A percentile compares a stretch with the other conserved stretches of the same genome.
Evolutionary conservation across 2,888 invertebrate genomes (phyloP).

Genomic region (Diachrysia chrysitis): DNA sequence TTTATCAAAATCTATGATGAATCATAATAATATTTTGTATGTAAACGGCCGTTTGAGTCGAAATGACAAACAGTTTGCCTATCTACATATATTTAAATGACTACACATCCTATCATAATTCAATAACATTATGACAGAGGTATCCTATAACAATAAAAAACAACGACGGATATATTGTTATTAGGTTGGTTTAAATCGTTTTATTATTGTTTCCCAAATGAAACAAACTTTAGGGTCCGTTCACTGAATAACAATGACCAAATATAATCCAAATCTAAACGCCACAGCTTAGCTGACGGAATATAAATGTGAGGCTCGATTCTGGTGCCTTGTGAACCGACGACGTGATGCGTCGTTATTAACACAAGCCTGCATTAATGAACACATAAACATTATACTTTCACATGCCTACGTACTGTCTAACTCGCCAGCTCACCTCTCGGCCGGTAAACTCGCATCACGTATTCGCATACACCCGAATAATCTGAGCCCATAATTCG

Average conservation of each 20-base stretch:
- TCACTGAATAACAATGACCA: slow-evolving; percentile 85
- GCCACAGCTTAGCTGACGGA: slow-evolving; percentile 81
- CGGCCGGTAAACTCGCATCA: slow-evolving; percentile 64
- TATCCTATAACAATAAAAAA: slow-evolving; percentile 45
- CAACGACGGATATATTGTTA: slow-evolving; percentile 56
- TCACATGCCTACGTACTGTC: slow-evolving; percentile 66
- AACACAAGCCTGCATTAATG: slow-evolving; percentile 85
- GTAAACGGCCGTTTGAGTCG: background rate
- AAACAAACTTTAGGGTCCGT: slow-evolving; percentile 78
- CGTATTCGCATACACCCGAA: slow-evolving; percentile 72
- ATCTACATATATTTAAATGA: slow-evolving; percentile 19
- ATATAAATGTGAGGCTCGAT: slow-evolving; percentile 83
- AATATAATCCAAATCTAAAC: slow-evolving; percentile 89
- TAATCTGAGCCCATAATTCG: slow-evolving; percentile 74
- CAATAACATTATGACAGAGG: slow-evolving; percentile 42
- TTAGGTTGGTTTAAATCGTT: slow-evolving; percentile 71
- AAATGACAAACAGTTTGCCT: background rate
- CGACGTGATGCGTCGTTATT: slow-evolving; percentile 87
- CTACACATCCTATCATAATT: slow-evolving; percentile 35
- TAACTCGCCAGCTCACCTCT: slow-evolving; percentile 49
- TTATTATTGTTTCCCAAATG: slow-evolving; percentile 83
- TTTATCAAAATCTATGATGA: no score
- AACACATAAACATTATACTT: slow-evolving; percentile 82
- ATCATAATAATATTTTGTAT: no score
- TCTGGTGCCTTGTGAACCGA: slow-evolving; percentile 86